Evolutionary conservation across 2,888 invertebrate genomes (phyloP).

Genomic region (Lomographa bimaculata): DNA sequence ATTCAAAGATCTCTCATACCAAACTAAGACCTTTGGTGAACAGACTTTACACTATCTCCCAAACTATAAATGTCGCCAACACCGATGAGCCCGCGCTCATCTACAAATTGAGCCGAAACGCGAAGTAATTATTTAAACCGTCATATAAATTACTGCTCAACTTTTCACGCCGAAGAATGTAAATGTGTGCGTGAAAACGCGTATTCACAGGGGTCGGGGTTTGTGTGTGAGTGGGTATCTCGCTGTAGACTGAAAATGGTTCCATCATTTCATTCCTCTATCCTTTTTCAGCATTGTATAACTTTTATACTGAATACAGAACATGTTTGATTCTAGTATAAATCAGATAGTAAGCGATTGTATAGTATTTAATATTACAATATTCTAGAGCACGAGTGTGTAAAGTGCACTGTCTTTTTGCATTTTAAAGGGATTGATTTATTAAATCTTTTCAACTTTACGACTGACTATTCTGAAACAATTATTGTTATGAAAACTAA

Average conservation of each 20-base stretch:
- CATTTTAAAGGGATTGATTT: too few species aligned
- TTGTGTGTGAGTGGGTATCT: conserved; percentile 50
- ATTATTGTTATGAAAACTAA: too few species aligned
- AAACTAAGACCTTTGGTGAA: too few species aligned
- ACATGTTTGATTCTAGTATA: too few species aligned
- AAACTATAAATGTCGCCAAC: conserved; percentile 64
- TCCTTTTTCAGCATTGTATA: conserved; percentile 77
- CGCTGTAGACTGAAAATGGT: conserved; percentile 76
- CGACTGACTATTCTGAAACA: too few species aligned
- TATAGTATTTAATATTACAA: too few species aligned
- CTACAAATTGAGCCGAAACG: conserved; percentile 83
- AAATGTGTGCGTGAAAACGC: conserved; percentile 52
- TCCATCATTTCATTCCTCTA: conserved; percentile 76
- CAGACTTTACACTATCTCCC: background rate
- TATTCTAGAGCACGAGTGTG: too few species aligned
- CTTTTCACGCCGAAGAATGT: conserved; percentile 68
- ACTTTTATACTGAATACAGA: conserved; percentile 56
- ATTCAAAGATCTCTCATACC: too few species aligned
- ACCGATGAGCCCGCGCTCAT: conserved; percentile 66
- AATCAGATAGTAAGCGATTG: too few species aligned
- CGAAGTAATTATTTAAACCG: conserved; percentile 83
- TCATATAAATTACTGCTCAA: conserved; percentile 83
- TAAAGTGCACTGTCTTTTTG: too few species aligned
- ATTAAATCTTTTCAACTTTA: too few species aligned
- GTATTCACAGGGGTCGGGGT: conserved; percentile 39